These are phyloP conservation scores for Oenanthe oenanthe DNA, from an alignment of 2,113 vertebrate genomes.

Conservation along the genomic window DNA sequence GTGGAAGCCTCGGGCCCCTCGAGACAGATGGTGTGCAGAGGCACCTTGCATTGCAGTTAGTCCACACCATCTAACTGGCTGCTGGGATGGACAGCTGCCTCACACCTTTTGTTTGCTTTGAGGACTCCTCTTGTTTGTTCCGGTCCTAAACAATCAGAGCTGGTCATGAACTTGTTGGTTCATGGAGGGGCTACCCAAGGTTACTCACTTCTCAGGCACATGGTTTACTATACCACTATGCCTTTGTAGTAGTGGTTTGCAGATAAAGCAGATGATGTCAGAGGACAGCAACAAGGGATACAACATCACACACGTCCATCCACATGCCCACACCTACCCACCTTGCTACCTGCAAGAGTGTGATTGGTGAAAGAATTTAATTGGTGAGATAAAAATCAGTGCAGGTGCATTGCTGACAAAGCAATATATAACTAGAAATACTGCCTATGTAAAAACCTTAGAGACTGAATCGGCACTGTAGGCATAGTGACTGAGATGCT, in stretches of 20 bases:
- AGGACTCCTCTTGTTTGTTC: neutral
- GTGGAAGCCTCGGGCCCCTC: neutral
- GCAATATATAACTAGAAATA: neutral
- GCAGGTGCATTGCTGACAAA: neutral
- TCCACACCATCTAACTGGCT: neutral
- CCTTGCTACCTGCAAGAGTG: neutral
- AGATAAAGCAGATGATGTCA: neutral
- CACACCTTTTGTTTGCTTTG: accelerated
- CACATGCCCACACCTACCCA: neutral
- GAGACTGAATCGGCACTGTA: accelerated
- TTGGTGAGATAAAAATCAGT: neutral
- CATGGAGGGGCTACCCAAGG: neutral
- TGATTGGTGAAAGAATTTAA: neutral
- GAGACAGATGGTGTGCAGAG: neutral
- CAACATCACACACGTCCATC: neutral
- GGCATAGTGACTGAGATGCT: neutral
- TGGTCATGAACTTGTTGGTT: neutral
- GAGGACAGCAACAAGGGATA: neutral
- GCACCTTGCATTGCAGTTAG: neutral
- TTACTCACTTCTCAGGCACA: accelerated
- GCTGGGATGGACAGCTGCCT: neutral
- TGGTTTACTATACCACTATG: neutral
- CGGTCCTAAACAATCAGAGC: accelerated
- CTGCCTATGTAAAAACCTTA: accelerated
- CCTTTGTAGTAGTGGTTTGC: neutral